Evolutionary conservation across 2,113 vertebrate genomes (phyloP), one percentile per base, ranked within the genome.

Genomic region (Myxocyprinus asiaticus): DNA sequence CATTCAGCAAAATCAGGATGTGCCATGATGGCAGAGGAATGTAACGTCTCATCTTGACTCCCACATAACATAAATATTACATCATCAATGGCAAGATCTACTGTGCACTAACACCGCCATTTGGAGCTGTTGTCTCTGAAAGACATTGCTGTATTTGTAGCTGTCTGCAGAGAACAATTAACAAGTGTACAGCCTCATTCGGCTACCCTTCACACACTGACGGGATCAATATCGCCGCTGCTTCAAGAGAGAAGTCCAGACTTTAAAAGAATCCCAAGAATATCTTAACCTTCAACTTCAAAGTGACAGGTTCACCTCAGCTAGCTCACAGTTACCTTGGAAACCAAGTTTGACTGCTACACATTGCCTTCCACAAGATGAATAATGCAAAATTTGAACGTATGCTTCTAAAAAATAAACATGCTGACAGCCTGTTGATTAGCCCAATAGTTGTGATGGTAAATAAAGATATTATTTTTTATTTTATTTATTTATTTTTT

Each of bases 361-460:
- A 45, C 61, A 42, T 62, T 9, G 3, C 72, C 51, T 17, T 58
- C 66, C 17, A 53, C 8, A 33, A 8, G n/a, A 75, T 80, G 74
- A 85, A 85, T 77, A 80, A 79, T 80, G 55, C 72, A 78, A 82
- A 84, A 50, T 4, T n/a, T 6, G 65, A 69, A 80, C 74, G 10
- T 58, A 72, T 53, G 68, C 45, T 74, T 64, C 47, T 77, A 81
- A 50, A 65, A 65, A 59, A 69, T 17, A 43, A 72, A 17, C 4
- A 4, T 45, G 22, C 15, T 58, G 55, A 48, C 9, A 17, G 47
- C 9, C 8, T 7, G 43, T 77, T 77, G 72, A 80, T 82, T 48
- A 50, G 7, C 61, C 58, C 55, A 47, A 55, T 48, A 15, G 44
- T n/a, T 10, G 11, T 14, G 11, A 56, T 67, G 56, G 51, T 63